Conservation (phyloP, 2,113 vertebrate species). For the Microcebus ravelobensis region DNA sequence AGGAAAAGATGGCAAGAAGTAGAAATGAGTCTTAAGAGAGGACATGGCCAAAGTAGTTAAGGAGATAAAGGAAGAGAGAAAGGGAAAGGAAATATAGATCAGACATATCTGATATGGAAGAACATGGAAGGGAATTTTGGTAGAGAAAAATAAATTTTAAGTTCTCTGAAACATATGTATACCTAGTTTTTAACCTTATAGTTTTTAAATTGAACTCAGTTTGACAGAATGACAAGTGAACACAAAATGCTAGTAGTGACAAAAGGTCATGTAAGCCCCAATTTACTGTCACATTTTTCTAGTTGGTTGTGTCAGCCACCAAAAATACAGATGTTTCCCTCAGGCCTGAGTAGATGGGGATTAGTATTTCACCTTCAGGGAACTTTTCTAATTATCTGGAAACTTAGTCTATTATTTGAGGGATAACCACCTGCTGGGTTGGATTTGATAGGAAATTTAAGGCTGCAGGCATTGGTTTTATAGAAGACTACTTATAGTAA, state of each 20-base stretch:
- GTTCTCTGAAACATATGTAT: not conserved
- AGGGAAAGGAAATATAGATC: too few species aligned
- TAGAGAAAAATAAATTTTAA: not conserved
- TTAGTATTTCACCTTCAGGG: not conserved
- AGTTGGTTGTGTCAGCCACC: not conserved
- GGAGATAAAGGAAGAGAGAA: not conserved
- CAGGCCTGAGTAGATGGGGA: not conserved
- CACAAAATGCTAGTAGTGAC: not conserved
- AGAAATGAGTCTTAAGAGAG: not conserved
- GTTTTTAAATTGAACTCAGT: not conserved
- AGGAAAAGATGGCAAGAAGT: not conserved
- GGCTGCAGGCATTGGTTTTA: not conserved
- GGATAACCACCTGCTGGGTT: not conserved
- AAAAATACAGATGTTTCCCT: not conserved
- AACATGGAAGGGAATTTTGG: not conserved
- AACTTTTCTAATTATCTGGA: not conserved
- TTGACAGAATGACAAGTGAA: not conserved
- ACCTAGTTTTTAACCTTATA: not conserved
- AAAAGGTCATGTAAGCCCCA: not conserved
- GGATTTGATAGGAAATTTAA: not conserved
- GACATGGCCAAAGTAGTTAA: not conserved
- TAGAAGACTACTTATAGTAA: not conserved
- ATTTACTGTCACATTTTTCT: not conserved
- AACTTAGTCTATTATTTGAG: not conserved
- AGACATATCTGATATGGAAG: fast-evolving